Base-by-base conservation (phyloP, 2,888 invertebrate genomes). In the Drosophila parthenogenetica region DNA sequence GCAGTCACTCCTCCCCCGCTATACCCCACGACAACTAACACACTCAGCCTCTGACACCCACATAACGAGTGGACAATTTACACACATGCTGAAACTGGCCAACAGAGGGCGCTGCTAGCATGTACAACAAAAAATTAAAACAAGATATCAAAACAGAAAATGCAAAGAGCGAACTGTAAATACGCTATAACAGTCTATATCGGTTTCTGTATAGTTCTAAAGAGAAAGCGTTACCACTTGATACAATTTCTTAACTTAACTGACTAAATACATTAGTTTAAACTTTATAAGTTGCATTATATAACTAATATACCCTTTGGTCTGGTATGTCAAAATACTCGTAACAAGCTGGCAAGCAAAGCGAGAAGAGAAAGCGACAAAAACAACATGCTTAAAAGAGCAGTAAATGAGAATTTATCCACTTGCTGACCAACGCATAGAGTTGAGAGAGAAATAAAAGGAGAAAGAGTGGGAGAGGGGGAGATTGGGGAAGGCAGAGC, bases 371-470 rank as follows among this genome's bases (percentile, higher is more conserved):
- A 57, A 45, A 82, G 73, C 77, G 79, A 73, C 79, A 79, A 83
- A 81, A 88, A 83, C 80, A 87, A 80, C 84, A 85, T 85, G 85
- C 83, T 83, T 89, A 87, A 89, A 89, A 86, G 83, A 87, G 84
- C 81, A 87, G 87, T 87, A 90, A 90, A 90, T 85, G 80, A 88
- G 79, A 89, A 83, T 85, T 89, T 90, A 89, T 89, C 79, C 81
- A 89, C 89, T 85, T 77, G 83, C 79, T 81, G 87, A 65, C 84
- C 87, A 83, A 74, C 74, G 57, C 35, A 35, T 35, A 35, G 35
- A 3, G 35, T 13, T 13, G 13, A 11, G 35, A 35, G 35, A 5
- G 35, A 13, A 13, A 35, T 13, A 35, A 11, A 4, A 3, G 13
- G 13, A 5, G 53, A 70, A 29, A 46, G 49, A 48, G n/a, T n/a